Conservation (phyloP, 2,113 vertebrate genomes). For the Taurulus bubalis region DNA sequence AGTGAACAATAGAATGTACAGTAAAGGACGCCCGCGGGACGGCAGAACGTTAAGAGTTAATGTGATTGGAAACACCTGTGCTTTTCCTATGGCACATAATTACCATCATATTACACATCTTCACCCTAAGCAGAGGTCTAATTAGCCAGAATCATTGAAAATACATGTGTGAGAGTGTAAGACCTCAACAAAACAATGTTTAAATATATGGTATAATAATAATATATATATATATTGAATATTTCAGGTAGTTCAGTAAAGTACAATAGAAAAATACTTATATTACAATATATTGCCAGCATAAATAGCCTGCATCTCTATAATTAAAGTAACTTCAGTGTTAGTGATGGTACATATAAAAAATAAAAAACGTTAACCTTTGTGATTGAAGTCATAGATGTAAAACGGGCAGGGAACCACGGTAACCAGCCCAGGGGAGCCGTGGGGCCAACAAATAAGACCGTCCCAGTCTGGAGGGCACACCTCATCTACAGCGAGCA, state of each 20-base stretch:
- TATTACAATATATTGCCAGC: not conserved
- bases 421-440: slow-evolving; percentile 82
- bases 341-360: not conserved
- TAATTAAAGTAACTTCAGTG: not conserved
- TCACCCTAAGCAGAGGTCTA: not conserved
- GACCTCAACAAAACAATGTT: not conserved
- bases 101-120: not conserved
- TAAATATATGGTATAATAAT: not conserved
- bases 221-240: too few relatives aligned
- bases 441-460: slow-evolving; percentile 90
- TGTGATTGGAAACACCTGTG: not conserved
- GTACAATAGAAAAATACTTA: not conserved
- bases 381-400: slow-evolving; percentile 93
- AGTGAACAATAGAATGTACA: too few relatives aligned
- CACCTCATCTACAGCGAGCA: slow-evolving; percentile 77
- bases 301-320: not conserved
- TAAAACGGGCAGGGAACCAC: slow-evolving; percentile 88
- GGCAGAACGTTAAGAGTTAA: too few relatives aligned
- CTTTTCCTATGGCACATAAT: not conserved
- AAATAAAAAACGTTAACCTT: slow-evolving; percentile 78
- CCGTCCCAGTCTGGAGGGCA: slow-evolving; percentile 92
- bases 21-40: too few relatives aligned
- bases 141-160: not conserved
- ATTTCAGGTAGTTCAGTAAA: not conserved
- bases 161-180: not conserved